Base-by-base conservation (phyloP, 2,113 vertebrate species). In the Sinocyclocheilus anophthalmus region DNA sequence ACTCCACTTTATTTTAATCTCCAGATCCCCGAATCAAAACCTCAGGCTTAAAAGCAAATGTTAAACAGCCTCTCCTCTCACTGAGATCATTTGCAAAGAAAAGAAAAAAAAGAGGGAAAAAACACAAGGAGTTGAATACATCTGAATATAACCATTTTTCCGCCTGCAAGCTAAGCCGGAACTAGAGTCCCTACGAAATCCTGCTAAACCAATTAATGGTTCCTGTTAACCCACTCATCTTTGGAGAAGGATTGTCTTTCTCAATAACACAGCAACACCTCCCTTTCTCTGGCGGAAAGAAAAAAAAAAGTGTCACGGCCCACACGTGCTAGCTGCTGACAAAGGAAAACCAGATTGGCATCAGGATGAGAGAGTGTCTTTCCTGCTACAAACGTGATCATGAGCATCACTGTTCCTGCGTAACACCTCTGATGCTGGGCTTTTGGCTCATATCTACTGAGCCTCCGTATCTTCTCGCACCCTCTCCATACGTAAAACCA, bases 141-240 rank as follows among this genome's bases (percentile, higher is more conserved):
- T 91, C 61, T 88, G 73, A 91, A 92, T 78, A 82, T 84, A 86
- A 89, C 83, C 87, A 82, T 92, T 90, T 88, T 91, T 92, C 87
- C 83, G 82, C 90, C 91, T 91, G 39, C 84, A 88, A 90, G 92
- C 91, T 84, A 93, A 94, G 90, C 89, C 85, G 79, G 87, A 93
- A 92, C 91, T 89, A 83, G 87, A 88, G 89, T 92, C 87, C 88
- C 91, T 92, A 89, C 79, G 90, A 90, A 89, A 94, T 94, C 89
- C 92, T 81, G 86, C 91, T 93, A 94, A 95, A 94, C 91, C 93
- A 94, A 94, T 94, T 93, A 95, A 94, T 93, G 92, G 90, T 91
- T 93, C 90, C 90, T 91, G 91, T 92, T 94, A 93, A 92, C 93
- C 92, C 93, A 92, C 93, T 93, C 91, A 91, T 94, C 91, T 93